Base-by-base conservation (phyloP, 2,113 vertebrate genomes). In the Martes martes region DNA sequence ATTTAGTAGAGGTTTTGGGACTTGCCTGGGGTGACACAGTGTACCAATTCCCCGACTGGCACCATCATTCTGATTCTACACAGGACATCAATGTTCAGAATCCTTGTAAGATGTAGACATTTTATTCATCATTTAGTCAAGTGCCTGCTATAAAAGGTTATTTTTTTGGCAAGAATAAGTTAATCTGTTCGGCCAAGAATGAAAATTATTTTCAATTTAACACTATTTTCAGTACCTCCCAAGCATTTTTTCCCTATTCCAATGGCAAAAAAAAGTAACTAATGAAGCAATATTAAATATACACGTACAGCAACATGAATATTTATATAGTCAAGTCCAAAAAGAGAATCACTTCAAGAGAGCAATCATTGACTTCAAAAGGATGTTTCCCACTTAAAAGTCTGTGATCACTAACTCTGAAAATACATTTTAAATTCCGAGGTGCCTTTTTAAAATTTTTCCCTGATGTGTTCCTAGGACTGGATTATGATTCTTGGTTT, bases 271-370 rank as follows among this genome's bases (percentile, higher is more conserved):
- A 89, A 95, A 87, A 73, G 69, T 39, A 57, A 61, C n/a, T 84
- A 91, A 85, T 39, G 36, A 96, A 88, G 61, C 73, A 84, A 84
- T 31, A 52, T 39, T 7, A 90, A 96, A 67, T 92, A 45, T 28
- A 80, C 47, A 33, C 15, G 88, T 9, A 31, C 14, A 81, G 31
- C 31, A 92, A 61, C 47, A 94, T 90, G 57, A 91, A 87, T 95
- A 92, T 88, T 94, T 84, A 93, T 81, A 95, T 5, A 81, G 71
- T 74, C 57, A 93, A 63, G 76, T 91, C 50, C 33, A 87, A 88
- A 76, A 81, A 92, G 86, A 96, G 57, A 93, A 89, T 74, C n/a
- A 61, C 71, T 91, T 93, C 89, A 93, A 85, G 76, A 94, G 67
- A 95, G 26, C 16, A 18, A 63, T 73, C 89, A 79, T 7, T 6